Evolutionary conservation across 1,140 invertebrate species (phyloP).

Genomic region (Drosophila quadrilineata): DNA sequence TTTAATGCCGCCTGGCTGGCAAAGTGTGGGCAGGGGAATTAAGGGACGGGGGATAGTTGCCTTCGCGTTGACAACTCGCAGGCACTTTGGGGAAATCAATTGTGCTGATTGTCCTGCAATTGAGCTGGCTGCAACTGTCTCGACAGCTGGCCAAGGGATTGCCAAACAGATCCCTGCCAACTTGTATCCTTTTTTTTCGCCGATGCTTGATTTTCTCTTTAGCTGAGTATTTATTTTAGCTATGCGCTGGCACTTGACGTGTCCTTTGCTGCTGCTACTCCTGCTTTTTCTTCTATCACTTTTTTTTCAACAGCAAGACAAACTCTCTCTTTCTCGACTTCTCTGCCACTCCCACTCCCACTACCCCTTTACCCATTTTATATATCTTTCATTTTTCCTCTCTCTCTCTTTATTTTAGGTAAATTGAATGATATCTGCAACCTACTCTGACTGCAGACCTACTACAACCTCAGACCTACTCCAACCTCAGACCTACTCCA

Average conservation of each 20-base stretch:
- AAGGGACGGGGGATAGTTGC: too few relatives aligned
- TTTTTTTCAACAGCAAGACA: too few relatives aligned
- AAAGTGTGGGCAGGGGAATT: slow-evolving; percentile 37
- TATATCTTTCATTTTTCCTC: neutral
- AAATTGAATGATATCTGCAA: slow-evolving; percentile 71
- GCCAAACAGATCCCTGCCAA: slow-evolving; percentile 16
- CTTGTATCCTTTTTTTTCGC: slow-evolving; percentile 41
- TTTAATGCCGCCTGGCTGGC: slow-evolving; percentile 61
- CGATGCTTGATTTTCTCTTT: slow-evolving; percentile 31
- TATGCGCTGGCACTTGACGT: slow-evolving; percentile 35
- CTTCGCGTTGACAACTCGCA: slow-evolving; percentile 18
- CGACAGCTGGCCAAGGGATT: slow-evolving; percentile 8
- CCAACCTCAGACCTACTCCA: too few relatives aligned
- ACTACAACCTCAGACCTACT: too few relatives aligned
- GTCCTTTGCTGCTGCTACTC: too few relatives aligned
- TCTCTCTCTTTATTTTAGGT: slow-evolving; percentile 2
- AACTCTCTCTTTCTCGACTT: too few relatives aligned
- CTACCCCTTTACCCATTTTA: too few relatives aligned
- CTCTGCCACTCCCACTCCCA: too few relatives aligned
- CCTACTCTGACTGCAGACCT: too few relatives aligned
- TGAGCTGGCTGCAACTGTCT: slow-evolving; percentile 53
- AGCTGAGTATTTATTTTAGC: slow-evolving; percentile 61
- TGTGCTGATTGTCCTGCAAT: slow-evolving; percentile 79
- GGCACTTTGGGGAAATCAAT: slow-evolving; percentile 79
- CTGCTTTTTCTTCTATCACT: slow-evolving; percentile 13